Base-by-base conservation (phyloP, 1,140 invertebrate species). In the Linepithema humile region DNA sequence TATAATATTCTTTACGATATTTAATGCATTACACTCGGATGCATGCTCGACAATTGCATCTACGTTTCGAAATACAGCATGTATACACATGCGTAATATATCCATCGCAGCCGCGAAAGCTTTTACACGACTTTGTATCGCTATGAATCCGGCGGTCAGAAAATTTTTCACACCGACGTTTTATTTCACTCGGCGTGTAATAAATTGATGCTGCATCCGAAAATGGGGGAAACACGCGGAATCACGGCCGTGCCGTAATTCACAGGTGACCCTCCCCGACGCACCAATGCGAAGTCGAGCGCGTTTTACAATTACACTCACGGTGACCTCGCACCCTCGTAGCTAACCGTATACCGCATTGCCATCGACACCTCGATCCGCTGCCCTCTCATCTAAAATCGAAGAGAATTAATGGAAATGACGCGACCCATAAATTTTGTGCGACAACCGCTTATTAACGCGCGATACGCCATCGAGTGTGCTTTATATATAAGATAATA, bases 341-440 rank as follows among this genome's bases (percentile, higher is more conserved):
- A 48, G 64, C 20, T 43, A 17, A 26, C 17, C 17, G 43, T 59
- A 17, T 32, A 35, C 67, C 67, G 53, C 32, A 72, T 20, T 48
- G 50, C 67, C 53, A 88, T 87, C 74, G 85, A 80, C 55, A 75
- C 80, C 29, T 77, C 48, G 23, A 64, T 64, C 67, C 35, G 23
- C 35, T 73, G 26, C 29, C 67, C 69, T 82, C 43, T 75, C 82
- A 53, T 59, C 85, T 87, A 50, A 62, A 88, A 88, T 74, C 82
- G 73, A 84, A 85, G 55, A 50, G 82, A 84, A 87, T 87, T 88
- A 84, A 88, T 88, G 67, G 85, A 84, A 84, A 84, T 78, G 86
- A 87, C 73, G 45, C 45, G 73, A 84, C 50, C 85, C 67, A 84
- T 78, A 84, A 83, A 83, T 83, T 75, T 75, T 15, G 59, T 9